These are phyloP conservation scores for Epinephelus lanceolatus DNA, from an alignment of 2,113 vertebrate genomes.

Conservation along the genomic window DNA sequence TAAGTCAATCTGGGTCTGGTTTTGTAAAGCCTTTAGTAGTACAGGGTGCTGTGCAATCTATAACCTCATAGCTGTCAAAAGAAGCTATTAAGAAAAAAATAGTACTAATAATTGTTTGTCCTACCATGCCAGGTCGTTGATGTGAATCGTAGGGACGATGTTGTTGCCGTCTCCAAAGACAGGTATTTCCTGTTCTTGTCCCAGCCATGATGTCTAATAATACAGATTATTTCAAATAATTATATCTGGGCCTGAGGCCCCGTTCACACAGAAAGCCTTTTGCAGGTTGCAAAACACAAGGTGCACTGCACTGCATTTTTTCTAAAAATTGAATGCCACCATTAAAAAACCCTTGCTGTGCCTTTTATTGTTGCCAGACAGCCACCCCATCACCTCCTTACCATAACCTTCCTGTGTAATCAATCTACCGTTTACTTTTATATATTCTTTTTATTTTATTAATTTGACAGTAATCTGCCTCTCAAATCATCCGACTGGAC, in stretches of 20 bases:
- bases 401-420: too few species aligned
- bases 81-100: not conserved
- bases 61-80: not conserved
- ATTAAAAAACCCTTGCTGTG: too few species aligned
- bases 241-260: not conserved
- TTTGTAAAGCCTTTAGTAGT: not conserved
- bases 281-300: too few species aligned
- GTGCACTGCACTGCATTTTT: too few species aligned
- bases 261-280: too few species aligned
- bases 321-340: too few species aligned
- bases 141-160: constrained; percentile 90
- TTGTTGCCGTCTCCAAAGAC: constrained; percentile 92
- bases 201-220: constrained; percentile 89
- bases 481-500: too few species aligned
- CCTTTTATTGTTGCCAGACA: too few species aligned
- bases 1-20: not conserved
- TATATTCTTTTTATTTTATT: too few species aligned
- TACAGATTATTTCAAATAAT: not conserved
- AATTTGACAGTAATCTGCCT: too few species aligned
- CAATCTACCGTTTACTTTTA: too few species aligned
- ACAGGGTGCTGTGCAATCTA: not conserved
- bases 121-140: constrained; percentile 91
- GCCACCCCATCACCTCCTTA: too few species aligned
- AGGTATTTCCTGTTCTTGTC: constrained; percentile 82
- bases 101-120: constrained; percentile 30